phyloP scores from a whole-genome alignment of 2,113 vertebrate species.

The Menura novaehollandiae region DNA sequence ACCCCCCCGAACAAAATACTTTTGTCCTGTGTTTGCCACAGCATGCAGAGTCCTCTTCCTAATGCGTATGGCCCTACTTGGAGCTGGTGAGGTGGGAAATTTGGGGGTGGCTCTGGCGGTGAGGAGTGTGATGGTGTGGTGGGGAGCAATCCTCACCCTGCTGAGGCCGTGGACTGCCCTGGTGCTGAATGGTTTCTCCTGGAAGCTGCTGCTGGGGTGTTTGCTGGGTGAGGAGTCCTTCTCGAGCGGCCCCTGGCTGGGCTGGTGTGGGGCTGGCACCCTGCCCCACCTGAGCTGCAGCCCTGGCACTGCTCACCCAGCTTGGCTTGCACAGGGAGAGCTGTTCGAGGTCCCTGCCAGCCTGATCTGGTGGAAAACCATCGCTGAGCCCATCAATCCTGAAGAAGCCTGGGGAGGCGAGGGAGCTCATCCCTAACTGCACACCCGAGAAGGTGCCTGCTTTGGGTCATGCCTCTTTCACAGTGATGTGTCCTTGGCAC shows the following conservation, averaged over 20 bases:
- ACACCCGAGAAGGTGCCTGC: accelerated
- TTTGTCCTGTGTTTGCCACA: not conserved
- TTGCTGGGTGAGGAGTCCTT: not conserved
- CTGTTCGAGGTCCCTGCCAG: not conserved
- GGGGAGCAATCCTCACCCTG: accelerated
- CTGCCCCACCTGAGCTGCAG: not conserved
- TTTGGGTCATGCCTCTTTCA: accelerated
- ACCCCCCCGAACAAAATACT: too few species aligned
- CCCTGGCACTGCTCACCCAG: not conserved
- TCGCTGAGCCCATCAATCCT: not conserved
- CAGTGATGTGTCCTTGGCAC: accelerated
- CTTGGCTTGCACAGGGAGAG: not conserved
- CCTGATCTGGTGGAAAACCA: not conserved
- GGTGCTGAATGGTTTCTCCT: accelerated
- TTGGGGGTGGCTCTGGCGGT: not conserved
- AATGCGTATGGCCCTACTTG: accelerated
- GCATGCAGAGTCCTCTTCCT: not conserved
- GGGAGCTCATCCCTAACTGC: accelerated
- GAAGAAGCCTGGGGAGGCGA: accelerated
- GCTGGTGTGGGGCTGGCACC: not conserved
- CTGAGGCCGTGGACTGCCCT: accelerated
- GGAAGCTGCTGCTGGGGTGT: accelerated
- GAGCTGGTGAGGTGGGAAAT: accelerated
- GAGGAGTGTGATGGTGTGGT: not conserved
- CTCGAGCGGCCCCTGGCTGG: not conserved